Evolutionary conservation across 2,888 invertebrate species (phyloP).

Genomic region (Itoplectis maculator): DNA sequence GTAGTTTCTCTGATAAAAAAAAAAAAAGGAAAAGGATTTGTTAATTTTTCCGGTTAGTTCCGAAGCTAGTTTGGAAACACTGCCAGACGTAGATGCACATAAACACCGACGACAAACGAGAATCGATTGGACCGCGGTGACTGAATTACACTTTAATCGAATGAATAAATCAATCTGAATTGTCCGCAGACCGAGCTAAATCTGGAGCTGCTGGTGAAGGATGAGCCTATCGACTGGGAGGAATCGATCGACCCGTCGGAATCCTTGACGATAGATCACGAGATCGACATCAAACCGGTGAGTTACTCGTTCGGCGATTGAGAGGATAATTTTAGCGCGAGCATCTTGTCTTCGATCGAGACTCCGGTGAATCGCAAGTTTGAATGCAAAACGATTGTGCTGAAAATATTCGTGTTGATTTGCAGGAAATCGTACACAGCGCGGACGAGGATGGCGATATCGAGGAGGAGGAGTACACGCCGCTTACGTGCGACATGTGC

Average conservation of each 20-base stretch:
- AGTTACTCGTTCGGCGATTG: constrained; percentile 65
- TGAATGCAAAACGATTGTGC: not conserved
- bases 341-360: not conserved
- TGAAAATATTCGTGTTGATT: not conserved
- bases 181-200: constrained; percentile 80
- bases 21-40: too few relatives aligned
- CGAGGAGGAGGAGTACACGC: constrained; percentile 89
- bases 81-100: not conserved
- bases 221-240: constrained; percentile 91
- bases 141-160: constrained; percentile 19
- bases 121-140: not conserved
- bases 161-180: constrained; percentile 24
- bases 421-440: constrained; percentile 83
- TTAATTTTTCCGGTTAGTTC: too few relatives aligned
- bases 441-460: constrained; percentile 85
- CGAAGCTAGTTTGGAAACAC: not conserved
- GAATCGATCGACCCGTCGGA: constrained; percentile 89
- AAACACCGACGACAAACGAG: not conserved
- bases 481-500: constrained; percentile 93
- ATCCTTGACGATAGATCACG: constrained; percentile 88
- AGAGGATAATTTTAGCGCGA: not conserved
- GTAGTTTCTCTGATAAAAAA: too few relatives aligned
- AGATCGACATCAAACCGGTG: constrained; percentile 90
- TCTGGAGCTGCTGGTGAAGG: constrained; percentile 85
- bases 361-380: not conserved